Percentiles rank a stretch among this genome's conserved stretches.
These are phyloP conservation scores for Ophion slaviceki DNA, from an alignment of 2,888 invertebrate species.

Conservation along the genomic window DNA sequence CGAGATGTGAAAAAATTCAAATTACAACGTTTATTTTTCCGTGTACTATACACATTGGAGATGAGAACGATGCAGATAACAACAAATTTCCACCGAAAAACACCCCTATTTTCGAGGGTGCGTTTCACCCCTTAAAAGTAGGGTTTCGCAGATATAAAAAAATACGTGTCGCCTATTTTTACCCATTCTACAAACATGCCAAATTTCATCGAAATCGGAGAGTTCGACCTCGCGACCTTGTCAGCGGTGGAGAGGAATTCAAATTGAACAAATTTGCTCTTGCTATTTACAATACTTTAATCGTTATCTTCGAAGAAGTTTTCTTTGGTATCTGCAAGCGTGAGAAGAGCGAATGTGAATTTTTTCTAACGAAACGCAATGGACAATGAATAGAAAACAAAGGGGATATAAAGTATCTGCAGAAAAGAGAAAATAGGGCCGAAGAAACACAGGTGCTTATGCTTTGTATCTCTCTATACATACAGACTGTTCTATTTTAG, in stretches of 20 bases:
- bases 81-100: no score
- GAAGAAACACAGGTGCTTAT: slow-evolving; percentile 13
- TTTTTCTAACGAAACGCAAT: neutral
- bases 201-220: no score
- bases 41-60: no score
- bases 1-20: no score
- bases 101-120: no score
- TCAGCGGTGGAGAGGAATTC: neutral
- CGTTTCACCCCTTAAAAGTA: no score
- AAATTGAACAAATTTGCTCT: neutral
- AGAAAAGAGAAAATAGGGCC: neutral
- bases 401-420: neutral
- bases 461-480: slow-evolving; percentile 1
- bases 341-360: neutral
- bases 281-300: neutral
- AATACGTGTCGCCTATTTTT: no score
- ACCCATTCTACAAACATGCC: no score
- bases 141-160: no score
- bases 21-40: no score
- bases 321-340: neutral
- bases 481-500: neutral
- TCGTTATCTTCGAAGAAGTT: neutral
- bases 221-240: no score
- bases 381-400: neutral
- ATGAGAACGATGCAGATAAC: no score